Conservation (phyloP, 2,888 invertebrate genomes). For the Polia nebulosa region DNA sequence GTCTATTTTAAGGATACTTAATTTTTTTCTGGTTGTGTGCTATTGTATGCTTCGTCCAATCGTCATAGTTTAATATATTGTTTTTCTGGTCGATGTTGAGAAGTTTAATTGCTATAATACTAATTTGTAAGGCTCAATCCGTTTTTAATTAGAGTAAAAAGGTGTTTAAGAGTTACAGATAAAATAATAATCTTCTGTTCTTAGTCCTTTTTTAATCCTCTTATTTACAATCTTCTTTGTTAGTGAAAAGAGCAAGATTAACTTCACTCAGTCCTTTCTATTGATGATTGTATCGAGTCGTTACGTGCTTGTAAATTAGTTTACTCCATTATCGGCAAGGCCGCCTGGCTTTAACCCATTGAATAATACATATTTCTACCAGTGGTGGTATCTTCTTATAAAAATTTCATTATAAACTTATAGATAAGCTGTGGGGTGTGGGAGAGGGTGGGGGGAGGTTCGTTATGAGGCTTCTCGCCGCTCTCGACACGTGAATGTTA, state of each 20-base stretch:
- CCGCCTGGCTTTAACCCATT: conserved; percentile 52
- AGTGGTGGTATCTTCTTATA: conserved; percentile 74
- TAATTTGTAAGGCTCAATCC: neutral
- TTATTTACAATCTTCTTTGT: neutral
- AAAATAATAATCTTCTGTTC: neutral
- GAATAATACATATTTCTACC: conserved; percentile 69
- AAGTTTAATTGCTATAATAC: neutral
- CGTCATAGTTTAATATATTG: neutral
- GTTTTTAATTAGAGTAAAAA: neutral
- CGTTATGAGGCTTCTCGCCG: conserved; percentile 82
- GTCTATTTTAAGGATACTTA: conserved; percentile 48
- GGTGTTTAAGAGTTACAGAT: neutral
- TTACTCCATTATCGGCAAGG: conserved; percentile 66
- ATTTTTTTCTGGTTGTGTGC: conserved; percentile 6
- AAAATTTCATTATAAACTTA: conserved; percentile 73
- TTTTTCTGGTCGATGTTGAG: neutral
- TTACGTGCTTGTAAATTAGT: conserved; percentile 52
- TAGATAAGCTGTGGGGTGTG: conserved; percentile 45
- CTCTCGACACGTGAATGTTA: conserved; percentile 71
- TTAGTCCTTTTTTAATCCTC: conserved; percentile 8
- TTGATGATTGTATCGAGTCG: conserved; percentile 42
- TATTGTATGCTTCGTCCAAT: conserved; percentile 6
- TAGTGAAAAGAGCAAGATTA: conserved; percentile 28
- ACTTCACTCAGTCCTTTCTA: conserved; percentile 22
- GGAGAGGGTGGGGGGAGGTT: conserved; percentile 59